Evolutionary conservation across 1,140 invertebrate species (phyloP).

Genomic region (Heliconius congener): DNA sequence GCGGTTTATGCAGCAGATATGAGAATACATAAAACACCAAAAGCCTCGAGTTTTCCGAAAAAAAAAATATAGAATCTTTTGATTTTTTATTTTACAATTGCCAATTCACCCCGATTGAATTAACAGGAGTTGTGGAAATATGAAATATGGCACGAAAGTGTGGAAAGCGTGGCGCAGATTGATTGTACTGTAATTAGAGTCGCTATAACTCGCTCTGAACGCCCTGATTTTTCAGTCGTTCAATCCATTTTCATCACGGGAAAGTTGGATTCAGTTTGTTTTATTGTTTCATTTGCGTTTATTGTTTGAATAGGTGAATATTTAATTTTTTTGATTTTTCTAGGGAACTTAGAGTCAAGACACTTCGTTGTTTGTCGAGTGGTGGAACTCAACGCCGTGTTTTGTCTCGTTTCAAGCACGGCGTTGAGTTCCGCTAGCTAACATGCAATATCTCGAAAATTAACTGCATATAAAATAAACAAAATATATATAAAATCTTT

Average conservation of each 20-base stretch:
- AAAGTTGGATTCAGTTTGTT: background rate
- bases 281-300: background rate
- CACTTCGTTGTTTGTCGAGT: background rate
- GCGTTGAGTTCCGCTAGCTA: too few relatives aligned
- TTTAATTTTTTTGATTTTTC: too few relatives aligned
- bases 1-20: too few relatives aligned
- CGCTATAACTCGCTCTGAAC: background rate
- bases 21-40: too few relatives aligned
- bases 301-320: background rate
- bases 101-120: background rate
- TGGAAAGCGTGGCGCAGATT: background rate
- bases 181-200: conserved; percentile 12
- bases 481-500: too few relatives aligned
- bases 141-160: conserved; percentile 1
- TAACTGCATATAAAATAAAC: too few relatives aligned
- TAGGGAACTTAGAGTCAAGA: background rate
- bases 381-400: too few relatives aligned
- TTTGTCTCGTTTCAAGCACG: too few relatives aligned
- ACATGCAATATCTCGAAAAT: too few relatives aligned
- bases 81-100: background rate
- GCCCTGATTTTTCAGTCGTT: background rate
- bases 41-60: too few relatives aligned
- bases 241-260: conserved; percentile 9
- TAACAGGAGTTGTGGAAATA: background rate
- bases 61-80: background rate